Percentiles rank a stretch among this genome's conserved stretches.
Evolutionary conservation across 1,140 invertebrate species (phyloP).

Genomic region (Zaprionus vittiger): DNA sequence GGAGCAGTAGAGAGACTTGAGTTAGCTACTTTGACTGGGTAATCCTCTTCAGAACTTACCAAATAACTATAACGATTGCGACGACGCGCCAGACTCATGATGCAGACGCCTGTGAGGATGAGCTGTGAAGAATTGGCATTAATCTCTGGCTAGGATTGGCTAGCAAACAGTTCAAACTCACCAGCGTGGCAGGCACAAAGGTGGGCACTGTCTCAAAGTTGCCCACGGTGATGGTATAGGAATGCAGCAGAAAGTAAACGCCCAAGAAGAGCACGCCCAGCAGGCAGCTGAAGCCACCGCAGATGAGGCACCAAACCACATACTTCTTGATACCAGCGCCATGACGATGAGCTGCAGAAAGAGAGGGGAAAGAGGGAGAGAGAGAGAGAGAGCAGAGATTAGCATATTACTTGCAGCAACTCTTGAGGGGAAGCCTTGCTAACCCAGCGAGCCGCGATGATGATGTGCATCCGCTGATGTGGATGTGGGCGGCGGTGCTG

Average conservation of each 20-base stretch:
- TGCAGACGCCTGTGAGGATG: slow-evolving; percentile 93
- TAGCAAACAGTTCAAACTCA: slow-evolving; percentile 78
- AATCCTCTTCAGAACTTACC: slow-evolving; percentile 86
- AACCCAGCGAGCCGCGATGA: slow-evolving; percentile 61
- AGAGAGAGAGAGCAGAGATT: background rate
- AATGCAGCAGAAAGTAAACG: slow-evolving; percentile 90
- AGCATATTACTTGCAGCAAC: background rate
- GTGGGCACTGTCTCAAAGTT: slow-evolving; percentile 94
- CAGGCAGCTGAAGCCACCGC: slow-evolving; percentile 89
- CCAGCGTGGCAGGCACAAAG: slow-evolving; percentile 92
- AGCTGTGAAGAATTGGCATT: slow-evolving; percentile 85
- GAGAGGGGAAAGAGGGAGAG: background rate
- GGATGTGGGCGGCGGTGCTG: slow-evolving; percentile 71
- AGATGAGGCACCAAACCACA: slow-evolving; percentile 90
- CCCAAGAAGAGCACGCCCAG: slow-evolving; percentile 90
- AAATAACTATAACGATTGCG: slow-evolving; percentile 94
- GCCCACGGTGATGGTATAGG: slow-evolving; percentile 91
- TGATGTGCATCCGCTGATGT: slow-evolving; percentile 60
- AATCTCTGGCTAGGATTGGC: background rate
- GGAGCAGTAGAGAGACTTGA: background rate
- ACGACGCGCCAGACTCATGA: slow-evolving; percentile 92
- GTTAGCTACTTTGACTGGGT: fast-evolving
- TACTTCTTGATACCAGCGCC: slow-evolving; percentile 87
- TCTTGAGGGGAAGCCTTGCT: background rate
- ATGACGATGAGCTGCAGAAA: slow-evolving; percentile 65